Conservation (phyloP, 2,113 vertebrate genomes). For the Ahaetulla prasina region DNA sequence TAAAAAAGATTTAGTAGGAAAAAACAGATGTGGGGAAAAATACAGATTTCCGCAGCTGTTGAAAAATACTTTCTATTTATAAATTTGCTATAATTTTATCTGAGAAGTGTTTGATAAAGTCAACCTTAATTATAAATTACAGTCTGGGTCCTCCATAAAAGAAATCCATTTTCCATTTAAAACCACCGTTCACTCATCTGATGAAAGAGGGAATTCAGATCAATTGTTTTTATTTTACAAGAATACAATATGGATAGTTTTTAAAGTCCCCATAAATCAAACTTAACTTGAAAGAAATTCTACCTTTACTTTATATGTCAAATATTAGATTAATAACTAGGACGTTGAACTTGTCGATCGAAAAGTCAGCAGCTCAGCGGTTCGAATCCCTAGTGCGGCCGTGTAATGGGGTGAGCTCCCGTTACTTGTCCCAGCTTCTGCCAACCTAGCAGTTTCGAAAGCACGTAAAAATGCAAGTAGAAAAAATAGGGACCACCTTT, state of each 20-base stretch:
- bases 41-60: not conserved
- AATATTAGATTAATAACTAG: not conserved
- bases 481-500: too few species aligned
- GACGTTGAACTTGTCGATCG: too few species aligned
- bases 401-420: too few species aligned
- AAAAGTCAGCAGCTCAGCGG: too few species aligned
- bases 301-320: not conserved
- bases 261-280: not conserved
- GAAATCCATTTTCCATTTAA: not conserved
- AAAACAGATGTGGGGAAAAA: not conserved
- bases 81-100: not conserved
- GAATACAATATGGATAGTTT: not conserved
- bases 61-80: not conserved
- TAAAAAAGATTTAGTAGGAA: not conserved
- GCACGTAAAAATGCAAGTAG: too few species aligned
- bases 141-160: not conserved
- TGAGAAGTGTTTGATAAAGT: not conserved
- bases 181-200: not conserved
- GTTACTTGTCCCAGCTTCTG: too few species aligned
- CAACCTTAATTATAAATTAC: not conserved
- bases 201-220: not conserved
- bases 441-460: too few species aligned
- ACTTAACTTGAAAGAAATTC: not conserved
- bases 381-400: too few species aligned
- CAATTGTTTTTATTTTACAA: not conserved